These are phyloP conservation scores for Sardinella longiceps DNA, from an alignment of 2,797 vertebrate genomes.

Conservation along the genomic window DNA sequence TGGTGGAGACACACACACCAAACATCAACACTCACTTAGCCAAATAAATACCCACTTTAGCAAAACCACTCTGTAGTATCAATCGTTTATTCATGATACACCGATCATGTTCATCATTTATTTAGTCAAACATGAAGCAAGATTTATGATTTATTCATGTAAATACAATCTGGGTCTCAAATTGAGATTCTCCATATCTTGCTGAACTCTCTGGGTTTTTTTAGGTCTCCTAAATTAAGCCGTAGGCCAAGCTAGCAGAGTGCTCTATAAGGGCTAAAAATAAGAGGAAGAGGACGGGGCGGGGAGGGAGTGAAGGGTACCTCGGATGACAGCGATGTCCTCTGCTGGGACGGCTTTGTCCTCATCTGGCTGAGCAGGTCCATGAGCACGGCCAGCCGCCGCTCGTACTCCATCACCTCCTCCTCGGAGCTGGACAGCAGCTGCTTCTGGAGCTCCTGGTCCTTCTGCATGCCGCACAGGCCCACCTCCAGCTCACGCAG, in stretches of 20 bases:
- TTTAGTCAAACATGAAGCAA: neutral
- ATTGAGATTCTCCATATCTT: too few species aligned
- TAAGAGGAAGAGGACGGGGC: neutral
- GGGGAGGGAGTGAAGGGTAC: constrained; percentile 47
- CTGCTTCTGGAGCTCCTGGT: constrained; percentile 83
- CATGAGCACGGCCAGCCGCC: constrained; percentile 77
- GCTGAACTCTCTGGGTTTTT: neutral
- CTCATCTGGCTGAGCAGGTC: constrained; percentile 76
- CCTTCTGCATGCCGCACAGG: constrained; percentile 72
- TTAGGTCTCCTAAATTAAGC: neutral
- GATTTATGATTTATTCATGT: neutral
- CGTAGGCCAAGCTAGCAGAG: neutral
- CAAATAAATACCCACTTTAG: neutral
- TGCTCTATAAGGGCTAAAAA: neutral
- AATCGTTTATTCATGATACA: neutral
- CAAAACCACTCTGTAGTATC: neutral
- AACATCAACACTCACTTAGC: neutral
- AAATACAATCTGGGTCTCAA: neutral
- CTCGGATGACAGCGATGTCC: constrained; percentile 41
- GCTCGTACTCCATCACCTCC: constrained; percentile 83
- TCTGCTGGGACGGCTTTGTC: constrained; percentile 45
- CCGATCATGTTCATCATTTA: neutral
- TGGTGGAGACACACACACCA: neutral
- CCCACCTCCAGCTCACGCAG: constrained; percentile 81
- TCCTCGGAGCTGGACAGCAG: constrained; percentile 80